These are phyloP conservation scores for Erebia palarica DNA, from an alignment of 2,888 invertebrate genomes.

Conservation along the genomic window DNA sequence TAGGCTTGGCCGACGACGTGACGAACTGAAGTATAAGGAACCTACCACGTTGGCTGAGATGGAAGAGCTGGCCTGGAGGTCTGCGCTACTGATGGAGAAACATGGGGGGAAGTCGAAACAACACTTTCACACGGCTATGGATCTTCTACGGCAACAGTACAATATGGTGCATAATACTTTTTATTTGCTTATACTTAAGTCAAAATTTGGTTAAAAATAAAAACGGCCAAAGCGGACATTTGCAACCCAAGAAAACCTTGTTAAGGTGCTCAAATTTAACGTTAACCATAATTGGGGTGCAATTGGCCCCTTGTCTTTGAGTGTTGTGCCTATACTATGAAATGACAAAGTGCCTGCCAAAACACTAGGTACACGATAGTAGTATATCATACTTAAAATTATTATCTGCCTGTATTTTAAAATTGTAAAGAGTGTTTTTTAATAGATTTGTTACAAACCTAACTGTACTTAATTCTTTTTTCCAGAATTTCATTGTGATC, in stretches of 20 bases:
- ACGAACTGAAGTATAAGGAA: constrained; percentile 26
- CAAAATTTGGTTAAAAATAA: background rate
- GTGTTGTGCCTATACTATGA: too few species aligned
- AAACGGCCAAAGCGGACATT: too few species aligned
- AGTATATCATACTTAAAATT: too few species aligned
- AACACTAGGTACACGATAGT: too few species aligned
- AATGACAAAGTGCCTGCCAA: too few species aligned
- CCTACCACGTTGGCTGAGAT: constrained; percentile 37
- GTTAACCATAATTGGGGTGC: too few species aligned
- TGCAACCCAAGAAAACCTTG: too few species aligned
- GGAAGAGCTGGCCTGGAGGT: constrained; percentile 37
- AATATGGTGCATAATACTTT: constrained; percentile 38
- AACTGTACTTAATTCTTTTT: constrained; percentile 20
- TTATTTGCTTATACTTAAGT: background rate
- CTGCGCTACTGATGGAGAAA: constrained; percentile 37
- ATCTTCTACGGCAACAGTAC: constrained; percentile 41
- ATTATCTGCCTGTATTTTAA: too few species aligned
- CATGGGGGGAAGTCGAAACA: constrained; percentile 23
- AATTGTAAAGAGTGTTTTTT: too few species aligned
- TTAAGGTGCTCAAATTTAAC: too few species aligned
- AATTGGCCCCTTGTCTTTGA: too few species aligned
- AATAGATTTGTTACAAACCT: too few species aligned
- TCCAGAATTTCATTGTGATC: constrained; percentile 54
- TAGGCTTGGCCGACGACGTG: constrained; percentile 32
- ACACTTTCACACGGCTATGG: constrained; percentile 37